Evolutionary conservation across 2,113 vertebrate genomes (phyloP).

Genomic region (Ophiodon elongatus): DNA sequence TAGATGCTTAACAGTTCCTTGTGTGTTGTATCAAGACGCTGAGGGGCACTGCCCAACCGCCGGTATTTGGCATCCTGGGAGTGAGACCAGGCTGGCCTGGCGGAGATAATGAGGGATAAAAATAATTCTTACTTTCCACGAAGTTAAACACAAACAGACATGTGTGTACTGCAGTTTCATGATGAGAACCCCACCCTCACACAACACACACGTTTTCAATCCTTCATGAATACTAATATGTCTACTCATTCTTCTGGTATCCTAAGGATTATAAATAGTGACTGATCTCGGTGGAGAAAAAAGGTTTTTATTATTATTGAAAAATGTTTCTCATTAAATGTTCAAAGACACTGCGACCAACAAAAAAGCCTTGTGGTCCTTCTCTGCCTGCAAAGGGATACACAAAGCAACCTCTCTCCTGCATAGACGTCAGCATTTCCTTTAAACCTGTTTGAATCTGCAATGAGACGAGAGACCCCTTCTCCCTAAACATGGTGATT

Average conservation of each 20-base stretch:
- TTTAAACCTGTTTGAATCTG: slow-evolving; percentile 4
- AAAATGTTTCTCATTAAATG: slow-evolving; percentile 52
- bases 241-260: slow-evolving; percentile 38
- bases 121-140: not conserved
- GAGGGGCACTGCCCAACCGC: too few relatives aligned
- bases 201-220: slow-evolving; percentile 1
- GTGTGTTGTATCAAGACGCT: not conserved
- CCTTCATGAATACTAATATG: slow-evolving; percentile 42
- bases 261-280: slow-evolving; percentile 34
- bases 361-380: slow-evolving; percentile 14
- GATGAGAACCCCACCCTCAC: not conserved
- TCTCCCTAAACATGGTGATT: not conserved
- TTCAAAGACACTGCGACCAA: slow-evolving; percentile 44
- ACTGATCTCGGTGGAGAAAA: slow-evolving; percentile 30
- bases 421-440: slow-evolving; percentile 28
- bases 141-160: not conserved
- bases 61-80: not conserved
- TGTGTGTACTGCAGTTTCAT: not conserved
- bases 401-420: slow-evolving; percentile 18
- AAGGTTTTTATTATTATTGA: slow-evolving; percentile 21
- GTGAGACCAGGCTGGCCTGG: not conserved
- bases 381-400: not conserved
- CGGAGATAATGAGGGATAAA: not conserved
- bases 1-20: too few relatives aligned
- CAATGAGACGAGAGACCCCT: not conserved